A percentile compares a stretch with the other conserved stretches of the same genome.
phyloP scores from a whole-genome alignment of 1,140 invertebrate species.

The Luehdorfia chinensis region DNA sequence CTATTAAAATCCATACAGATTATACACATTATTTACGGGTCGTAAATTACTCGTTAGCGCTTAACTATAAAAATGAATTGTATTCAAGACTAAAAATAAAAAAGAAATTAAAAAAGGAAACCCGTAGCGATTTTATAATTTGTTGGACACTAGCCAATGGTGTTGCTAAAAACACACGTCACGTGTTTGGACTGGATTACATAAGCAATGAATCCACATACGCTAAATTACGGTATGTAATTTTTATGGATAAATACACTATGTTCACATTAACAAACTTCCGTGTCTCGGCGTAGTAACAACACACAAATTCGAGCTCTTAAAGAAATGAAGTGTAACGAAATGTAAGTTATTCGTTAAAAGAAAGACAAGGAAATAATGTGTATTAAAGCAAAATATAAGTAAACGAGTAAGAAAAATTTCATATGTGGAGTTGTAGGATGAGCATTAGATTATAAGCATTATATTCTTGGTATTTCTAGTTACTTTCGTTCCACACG shows the following conservation, averaged over 20 bases:
- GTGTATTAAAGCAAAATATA: constrained; percentile 5
- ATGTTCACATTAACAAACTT: constrained; percentile 2
- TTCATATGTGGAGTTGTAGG: neutral
- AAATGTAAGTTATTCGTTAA: constrained; percentile 4
- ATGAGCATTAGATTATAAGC: neutral
- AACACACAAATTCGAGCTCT: constrained; percentile 11
- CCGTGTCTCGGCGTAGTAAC: constrained; percentile 2
- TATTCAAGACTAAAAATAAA: neutral
- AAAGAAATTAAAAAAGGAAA: neutral
- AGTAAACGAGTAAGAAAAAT: no score
- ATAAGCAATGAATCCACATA: neutral
- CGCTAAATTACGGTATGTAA: neutral
- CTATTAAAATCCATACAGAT: neutral
- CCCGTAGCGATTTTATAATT: constrained; percentile 9
- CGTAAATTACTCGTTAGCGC: neutral
- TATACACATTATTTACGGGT: neutral
- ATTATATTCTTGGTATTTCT: neutral
- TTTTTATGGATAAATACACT: neutral
- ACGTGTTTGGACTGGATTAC: constrained; percentile 8
- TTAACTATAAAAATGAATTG: neutral
- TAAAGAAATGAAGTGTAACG: constrained; percentile 4
- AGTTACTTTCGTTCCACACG: no score
- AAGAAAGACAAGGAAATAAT: constrained; percentile 11
- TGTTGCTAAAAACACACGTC: constrained; percentile 3
- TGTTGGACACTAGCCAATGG: constrained; percentile 5